These are phyloP conservation scores for Aleiodes leptofemur DNA, from an alignment of 2,888 invertebrate species.

Conservation along the genomic window DNA sequence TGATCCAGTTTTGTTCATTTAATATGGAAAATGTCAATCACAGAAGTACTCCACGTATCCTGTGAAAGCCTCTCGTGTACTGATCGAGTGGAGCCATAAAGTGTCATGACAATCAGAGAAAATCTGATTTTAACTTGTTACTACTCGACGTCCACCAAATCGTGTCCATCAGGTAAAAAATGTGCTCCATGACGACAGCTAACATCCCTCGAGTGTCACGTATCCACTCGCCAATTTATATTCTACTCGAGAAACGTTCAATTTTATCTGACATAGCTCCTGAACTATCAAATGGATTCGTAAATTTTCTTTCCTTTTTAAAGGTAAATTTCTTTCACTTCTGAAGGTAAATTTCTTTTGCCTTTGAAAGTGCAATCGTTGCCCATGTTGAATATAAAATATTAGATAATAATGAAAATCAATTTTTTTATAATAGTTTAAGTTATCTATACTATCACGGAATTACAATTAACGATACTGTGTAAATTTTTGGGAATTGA, in stretches of 20 bases:
- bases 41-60: not conserved
- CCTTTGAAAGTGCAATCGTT: no score
- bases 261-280: not conserved
- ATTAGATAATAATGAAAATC: no score
- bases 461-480: no score
- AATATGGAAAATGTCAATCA: slow-evolving; percentile 23
- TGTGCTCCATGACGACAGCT: slow-evolving; percentile 4
- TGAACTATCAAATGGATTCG: slow-evolving; percentile 1
- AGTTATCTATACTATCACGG: no score
- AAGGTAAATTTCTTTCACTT: no score
- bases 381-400: no score
- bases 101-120: slow-evolving; percentile 15
- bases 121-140: slow-evolving; percentile 21
- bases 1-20: slow-evolving; percentile 2
- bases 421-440: no score
- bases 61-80: not conserved
- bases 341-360: no score
- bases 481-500: no score
- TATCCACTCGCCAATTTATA: slow-evolving; percentile 17
- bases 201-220: slow-evolving; percentile 19
- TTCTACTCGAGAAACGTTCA: slow-evolving; percentile 6
- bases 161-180: not conserved
- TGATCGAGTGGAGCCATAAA: not conserved
- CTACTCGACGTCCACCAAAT: not conserved
- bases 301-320: no score